phyloP scores from a whole-genome alignment of 1,140 invertebrate species.

The Sitophilus oryzae region DNA sequence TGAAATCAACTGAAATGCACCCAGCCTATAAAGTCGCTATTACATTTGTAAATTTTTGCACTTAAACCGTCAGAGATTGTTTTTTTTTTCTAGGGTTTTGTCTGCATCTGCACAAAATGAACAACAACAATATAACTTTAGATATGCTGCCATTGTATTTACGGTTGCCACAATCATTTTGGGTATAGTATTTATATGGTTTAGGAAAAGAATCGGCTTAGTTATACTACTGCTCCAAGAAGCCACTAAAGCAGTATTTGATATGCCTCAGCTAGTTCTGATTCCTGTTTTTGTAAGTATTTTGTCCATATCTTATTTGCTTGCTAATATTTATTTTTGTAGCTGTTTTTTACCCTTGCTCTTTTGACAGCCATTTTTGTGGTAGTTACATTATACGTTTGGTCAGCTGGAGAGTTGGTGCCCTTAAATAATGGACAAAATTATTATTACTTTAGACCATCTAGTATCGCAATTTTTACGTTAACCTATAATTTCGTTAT shows the following conservation, averaged over 20 bases:
- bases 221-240: conserved; percentile 68
- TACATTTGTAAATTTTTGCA: too few species aligned
- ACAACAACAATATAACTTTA: too few species aligned
- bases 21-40: too few species aligned
- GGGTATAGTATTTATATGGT: conserved; percentile 58
- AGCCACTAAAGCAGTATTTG: conserved; percentile 63
- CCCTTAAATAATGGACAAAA: background rate
- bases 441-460: conserved; percentile 46
- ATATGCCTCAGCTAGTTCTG: conserved; percentile 67
- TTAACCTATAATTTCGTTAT: conserved; percentile 48
- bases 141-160: conserved; percentile 31
- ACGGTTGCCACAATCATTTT: conserved; percentile 58
- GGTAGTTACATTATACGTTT: background rate
- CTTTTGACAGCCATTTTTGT: background rate
- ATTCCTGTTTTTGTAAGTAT: conserved; percentile 63
- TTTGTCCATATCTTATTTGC: conserved; percentile 7
- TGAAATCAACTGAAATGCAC: too few species aligned
- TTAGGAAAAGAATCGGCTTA: conserved; percentile 55
- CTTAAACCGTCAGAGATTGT: background rate
- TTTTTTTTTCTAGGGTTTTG: too few species aligned
- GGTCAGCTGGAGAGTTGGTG: conserved; percentile 7
- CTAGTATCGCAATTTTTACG: conserved; percentile 55
- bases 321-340: background rate
- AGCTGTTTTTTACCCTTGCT: background rate
- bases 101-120: too few species aligned